Percentiles rank a stretch among this genome's conserved stretches.
Conservation (phyloP, 2,888 invertebrate species). For the Epirrita christyi region DNA sequence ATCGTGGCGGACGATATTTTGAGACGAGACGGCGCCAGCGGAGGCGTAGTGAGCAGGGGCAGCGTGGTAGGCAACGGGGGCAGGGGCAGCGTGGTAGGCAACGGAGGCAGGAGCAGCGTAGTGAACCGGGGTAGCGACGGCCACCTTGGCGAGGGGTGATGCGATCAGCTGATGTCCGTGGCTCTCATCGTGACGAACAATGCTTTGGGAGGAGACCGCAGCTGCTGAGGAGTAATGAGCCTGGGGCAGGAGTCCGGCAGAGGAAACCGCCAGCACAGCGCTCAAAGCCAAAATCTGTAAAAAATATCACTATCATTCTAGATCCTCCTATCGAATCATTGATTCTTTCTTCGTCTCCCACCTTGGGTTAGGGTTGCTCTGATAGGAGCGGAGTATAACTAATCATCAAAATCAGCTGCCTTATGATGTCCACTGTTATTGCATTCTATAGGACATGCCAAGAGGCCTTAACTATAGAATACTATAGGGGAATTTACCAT, state of each 20-base stretch:
- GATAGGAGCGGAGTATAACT: no score
- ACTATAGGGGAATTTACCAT: no score
- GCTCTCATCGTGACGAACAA: conserved; percentile 63
- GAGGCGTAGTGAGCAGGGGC: conserved; percentile 60
- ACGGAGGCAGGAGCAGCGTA: conserved; percentile 33
- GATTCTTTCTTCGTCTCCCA: no score
- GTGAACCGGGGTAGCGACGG: conserved; percentile 43
- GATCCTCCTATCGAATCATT: background rate
- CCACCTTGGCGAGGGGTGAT: conserved; percentile 37
- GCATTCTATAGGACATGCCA: no score
- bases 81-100: conserved; percentile 45
- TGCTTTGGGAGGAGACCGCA: conserved; percentile 69
- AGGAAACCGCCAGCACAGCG: conserved; percentile 70
- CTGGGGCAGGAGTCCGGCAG: conserved; percentile 64
- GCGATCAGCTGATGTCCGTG: conserved; percentile 35
- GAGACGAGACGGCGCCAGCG: conserved; percentile 63
- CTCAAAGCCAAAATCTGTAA: conserved; percentile 65
- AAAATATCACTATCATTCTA: conserved; percentile 20
- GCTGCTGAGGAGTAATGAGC: conserved; percentile 72
- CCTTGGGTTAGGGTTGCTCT: no score
- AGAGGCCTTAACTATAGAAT: no score
- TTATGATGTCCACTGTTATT: no score
- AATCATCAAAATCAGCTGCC: no score
- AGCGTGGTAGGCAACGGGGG: conserved; percentile 57
- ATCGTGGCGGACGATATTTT: conserved; percentile 59